phyloP scores from a whole-genome alignment of 64 coral and sea anemone species.

The Montipora foliosa region DNA sequence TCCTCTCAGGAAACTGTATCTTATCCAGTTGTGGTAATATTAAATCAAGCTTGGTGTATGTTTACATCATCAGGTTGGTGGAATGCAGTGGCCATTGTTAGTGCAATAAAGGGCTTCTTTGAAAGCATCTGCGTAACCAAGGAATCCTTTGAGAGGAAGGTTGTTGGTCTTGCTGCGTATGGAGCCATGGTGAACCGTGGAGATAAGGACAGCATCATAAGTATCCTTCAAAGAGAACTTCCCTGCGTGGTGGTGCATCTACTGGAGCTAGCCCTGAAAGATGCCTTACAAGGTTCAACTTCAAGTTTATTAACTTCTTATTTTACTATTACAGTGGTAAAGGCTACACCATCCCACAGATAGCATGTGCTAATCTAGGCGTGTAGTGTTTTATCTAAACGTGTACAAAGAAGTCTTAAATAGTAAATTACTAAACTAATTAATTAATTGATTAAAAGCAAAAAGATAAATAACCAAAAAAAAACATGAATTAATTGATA shows the following conservation, averaged over 20 bases:
- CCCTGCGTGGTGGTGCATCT: conserved; percentile 81
- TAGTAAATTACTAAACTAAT: too few relatives aligned
- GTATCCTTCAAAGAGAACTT: conserved; percentile 50
- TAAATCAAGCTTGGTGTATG: not conserved
- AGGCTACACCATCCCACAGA: too few relatives aligned
- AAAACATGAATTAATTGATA: too few relatives aligned
- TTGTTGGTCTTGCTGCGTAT: too few relatives aligned
- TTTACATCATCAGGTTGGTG: conserved; percentile 48
- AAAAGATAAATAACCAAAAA: too few relatives aligned
- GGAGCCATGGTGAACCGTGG: conserved; percentile 54
- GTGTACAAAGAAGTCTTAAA: too few relatives aligned
- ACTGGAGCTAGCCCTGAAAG: conserved; percentile 80
- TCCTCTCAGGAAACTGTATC: not conserved
- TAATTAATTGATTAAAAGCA: too few relatives aligned
- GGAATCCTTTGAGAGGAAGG: conserved; percentile 54
- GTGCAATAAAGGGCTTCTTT: conserved; percentile 64
- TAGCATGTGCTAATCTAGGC: too few relatives aligned
- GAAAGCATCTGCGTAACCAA: conserved; percentile 64
- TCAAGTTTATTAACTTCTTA: too few relatives aligned
- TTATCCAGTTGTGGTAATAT: not conserved
- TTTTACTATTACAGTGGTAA: too few relatives aligned
- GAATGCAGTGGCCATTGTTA: conserved; percentile 68
- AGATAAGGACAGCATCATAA: conserved; percentile 79
- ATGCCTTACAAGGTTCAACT: conserved; percentile 43
- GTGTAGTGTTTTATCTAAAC: too few relatives aligned